phyloP scores from a whole-genome alignment of 2,888 invertebrate genomes.

The Thera obeliscata region DNA sequence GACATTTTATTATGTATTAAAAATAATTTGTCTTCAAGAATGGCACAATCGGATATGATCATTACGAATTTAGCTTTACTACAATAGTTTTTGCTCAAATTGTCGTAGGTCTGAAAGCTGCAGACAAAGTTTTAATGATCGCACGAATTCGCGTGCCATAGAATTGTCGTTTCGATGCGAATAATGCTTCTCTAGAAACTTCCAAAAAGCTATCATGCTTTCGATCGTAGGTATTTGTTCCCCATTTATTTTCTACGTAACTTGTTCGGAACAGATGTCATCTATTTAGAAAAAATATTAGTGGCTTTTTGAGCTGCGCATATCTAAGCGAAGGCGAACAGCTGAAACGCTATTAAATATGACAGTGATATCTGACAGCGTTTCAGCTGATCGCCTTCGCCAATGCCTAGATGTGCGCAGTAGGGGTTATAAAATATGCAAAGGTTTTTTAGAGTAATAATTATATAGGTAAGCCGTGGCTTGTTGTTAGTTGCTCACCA shows the following conservation, averaged over 20 bases:
- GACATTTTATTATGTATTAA: too few relatives aligned
- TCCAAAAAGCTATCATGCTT: not conserved
- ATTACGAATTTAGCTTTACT: not conserved
- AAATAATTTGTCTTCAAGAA: not conserved
- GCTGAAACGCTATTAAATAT: too few relatives aligned
- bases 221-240: not conserved
- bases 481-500: too few relatives aligned
- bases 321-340: too few relatives aligned
- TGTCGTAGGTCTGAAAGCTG: conserved; percentile 1
- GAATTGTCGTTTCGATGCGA: not conserved
- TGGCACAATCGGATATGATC: not conserved
- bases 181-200: conserved; percentile 5
- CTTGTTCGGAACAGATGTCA: not conserved
- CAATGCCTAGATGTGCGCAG: too few relatives aligned
- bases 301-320: too few relatives aligned
- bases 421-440: too few relatives aligned
- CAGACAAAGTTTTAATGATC: conserved; percentile 18
- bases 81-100: conserved; percentile 4
- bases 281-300: not conserved
- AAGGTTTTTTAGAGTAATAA: too few relatives aligned
- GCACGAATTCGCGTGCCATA: conserved; percentile 6
- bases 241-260: not conserved
- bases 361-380: too few relatives aligned
- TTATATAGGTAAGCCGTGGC: too few relatives aligned
- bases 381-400: too few relatives aligned